These are phyloP conservation scores for Colletes collaris DNA, from an alignment of 2,888 invertebrate species.

Conservation along the genomic window DNA sequence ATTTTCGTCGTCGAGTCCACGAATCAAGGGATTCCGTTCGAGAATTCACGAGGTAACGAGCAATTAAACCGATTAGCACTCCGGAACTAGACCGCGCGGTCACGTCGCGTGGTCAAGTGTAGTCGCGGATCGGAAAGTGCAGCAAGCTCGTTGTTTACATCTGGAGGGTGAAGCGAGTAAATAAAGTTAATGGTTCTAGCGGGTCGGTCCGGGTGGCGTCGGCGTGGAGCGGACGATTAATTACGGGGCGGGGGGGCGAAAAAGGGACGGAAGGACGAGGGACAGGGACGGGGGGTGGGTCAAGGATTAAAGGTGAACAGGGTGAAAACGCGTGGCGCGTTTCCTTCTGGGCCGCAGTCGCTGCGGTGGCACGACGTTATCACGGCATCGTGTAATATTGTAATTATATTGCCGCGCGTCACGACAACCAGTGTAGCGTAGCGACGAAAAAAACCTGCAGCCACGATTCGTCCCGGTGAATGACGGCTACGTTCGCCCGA, in stretches of 20 bases:
- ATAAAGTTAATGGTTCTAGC: conserved; percentile 48
- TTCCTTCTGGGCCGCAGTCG: conserved; percentile 17
- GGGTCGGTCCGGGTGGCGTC: conserved; percentile 17
- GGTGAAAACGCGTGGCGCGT: conserved; percentile 11
- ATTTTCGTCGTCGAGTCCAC: conserved; percentile 5
- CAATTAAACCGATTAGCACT: conserved; percentile 41
- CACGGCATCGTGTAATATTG: conserved; percentile 74
- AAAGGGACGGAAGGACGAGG: conserved; percentile 3
- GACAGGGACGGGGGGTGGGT: not conserved
- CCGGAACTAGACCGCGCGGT: not conserved
- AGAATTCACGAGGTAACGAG: conserved; percentile 16
- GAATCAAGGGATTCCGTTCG: not conserved
- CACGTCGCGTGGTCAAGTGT: conserved; percentile 18
- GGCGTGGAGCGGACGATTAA: conserved; percentile 43
- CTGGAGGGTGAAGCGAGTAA: conserved; percentile 30
- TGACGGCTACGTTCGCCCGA: conserved; percentile 57
- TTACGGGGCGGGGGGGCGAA: conserved; percentile 17
- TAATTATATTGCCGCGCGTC: conserved; percentile 74
- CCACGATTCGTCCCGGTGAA: conserved; percentile 63
- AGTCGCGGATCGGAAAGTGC: conserved; percentile 21
- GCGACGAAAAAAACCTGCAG: conserved; percentile 44
- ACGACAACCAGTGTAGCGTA: conserved; percentile 59
- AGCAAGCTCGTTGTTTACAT: conserved; percentile 41
- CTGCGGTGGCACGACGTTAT: conserved; percentile 67
- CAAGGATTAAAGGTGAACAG: conserved; percentile 35